Evolutionary conservation across 2,113 vertebrate species (phyloP).

Genomic region (Hyperoodon ampullatus): DNA sequence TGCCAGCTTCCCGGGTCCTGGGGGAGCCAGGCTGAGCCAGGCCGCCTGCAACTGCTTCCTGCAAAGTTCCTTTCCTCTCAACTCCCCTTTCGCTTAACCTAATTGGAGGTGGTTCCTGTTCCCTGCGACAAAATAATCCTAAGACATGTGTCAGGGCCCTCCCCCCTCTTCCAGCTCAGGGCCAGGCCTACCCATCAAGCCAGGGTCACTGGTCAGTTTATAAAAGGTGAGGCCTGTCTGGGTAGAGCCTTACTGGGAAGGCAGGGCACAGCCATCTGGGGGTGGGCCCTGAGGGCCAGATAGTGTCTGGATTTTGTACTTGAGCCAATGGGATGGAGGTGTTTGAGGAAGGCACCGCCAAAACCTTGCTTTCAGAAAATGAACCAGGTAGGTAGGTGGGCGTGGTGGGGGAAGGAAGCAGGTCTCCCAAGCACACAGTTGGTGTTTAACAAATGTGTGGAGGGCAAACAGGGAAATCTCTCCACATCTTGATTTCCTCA

Average conservation of each 20-base stretch:
- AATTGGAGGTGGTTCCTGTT: neutral
- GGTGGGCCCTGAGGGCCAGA: neutral
- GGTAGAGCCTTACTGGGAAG: neutral
- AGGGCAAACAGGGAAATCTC: neutral
- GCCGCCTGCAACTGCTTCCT: neutral
- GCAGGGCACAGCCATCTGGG: neutral
- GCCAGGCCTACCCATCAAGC: neutral
- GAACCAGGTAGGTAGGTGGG: neutral
- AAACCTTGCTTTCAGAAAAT: neutral
- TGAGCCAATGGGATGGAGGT: neutral
- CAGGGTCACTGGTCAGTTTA: neutral
- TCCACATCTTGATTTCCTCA: neutral
- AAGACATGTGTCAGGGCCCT: fast-evolving
- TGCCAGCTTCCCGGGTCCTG: neutral
- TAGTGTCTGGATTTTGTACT: neutral
- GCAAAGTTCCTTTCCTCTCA: neutral
- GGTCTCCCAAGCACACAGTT: neutral
- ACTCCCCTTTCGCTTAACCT: neutral
- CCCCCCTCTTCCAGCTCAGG: neutral
- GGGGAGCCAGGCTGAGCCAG: neutral
- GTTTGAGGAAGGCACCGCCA: neutral
- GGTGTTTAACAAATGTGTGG: neutral
- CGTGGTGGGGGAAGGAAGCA: neutral
- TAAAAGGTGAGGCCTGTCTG: neutral
- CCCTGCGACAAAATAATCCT: neutral